Percentiles rank a stretch among this genome's conserved stretches.
Evolutionary conservation across 2,797 vertebrate genomes (phyloP).

Genomic region (Sebastes oblongus): DNA sequence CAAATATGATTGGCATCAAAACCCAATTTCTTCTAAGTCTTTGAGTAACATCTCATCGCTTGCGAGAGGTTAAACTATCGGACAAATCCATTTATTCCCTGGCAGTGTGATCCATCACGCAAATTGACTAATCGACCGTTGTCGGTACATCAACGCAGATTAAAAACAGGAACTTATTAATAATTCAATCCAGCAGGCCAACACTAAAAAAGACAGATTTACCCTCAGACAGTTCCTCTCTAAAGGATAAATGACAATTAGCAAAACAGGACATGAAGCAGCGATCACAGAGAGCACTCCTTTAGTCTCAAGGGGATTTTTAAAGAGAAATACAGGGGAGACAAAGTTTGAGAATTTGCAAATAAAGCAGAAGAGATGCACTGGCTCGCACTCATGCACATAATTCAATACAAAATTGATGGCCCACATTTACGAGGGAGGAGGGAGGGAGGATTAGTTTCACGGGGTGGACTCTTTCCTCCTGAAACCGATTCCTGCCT

Average conservation of each 20-base stretch:
- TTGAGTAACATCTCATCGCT: constrained; percentile 31
- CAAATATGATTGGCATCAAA: constrained; percentile 48
- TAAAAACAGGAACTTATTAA: constrained; percentile 65
- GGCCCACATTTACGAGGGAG: constrained; percentile 35
- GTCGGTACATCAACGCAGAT: constrained; percentile 50
- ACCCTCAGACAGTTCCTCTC: constrained; percentile 22
- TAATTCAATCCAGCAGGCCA: constrained; percentile 58
- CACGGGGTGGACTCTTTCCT: constrained; percentile 20
- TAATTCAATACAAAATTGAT: constrained; percentile 60
- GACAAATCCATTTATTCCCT: constrained; percentile 50
- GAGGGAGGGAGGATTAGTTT: constrained; percentile 27
- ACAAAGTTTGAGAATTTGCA: constrained; percentile 20
- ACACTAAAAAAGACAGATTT: constrained; percentile 48
- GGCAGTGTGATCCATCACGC: constrained; percentile 59
- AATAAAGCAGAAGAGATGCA: constrained; percentile 43
- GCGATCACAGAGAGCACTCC: not conserved
- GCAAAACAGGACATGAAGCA: constrained; percentile 18
- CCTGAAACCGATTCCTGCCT: constrained; percentile 28
- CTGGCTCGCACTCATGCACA: constrained; percentile 27
- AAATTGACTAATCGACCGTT: constrained; percentile 53
- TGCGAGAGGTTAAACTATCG: constrained; percentile 54
- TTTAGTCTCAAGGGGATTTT: constrained; percentile 9
- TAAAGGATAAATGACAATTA: constrained; percentile 54
- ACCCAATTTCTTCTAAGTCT: constrained; percentile 15
- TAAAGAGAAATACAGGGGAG: not conserved